A percentile compares a stretch with the other conserved stretches of the same genome.
phyloP scores from a whole-genome alignment of 1,140 invertebrate genomes.

The Rhynchophorus ferrugineus region DNA sequence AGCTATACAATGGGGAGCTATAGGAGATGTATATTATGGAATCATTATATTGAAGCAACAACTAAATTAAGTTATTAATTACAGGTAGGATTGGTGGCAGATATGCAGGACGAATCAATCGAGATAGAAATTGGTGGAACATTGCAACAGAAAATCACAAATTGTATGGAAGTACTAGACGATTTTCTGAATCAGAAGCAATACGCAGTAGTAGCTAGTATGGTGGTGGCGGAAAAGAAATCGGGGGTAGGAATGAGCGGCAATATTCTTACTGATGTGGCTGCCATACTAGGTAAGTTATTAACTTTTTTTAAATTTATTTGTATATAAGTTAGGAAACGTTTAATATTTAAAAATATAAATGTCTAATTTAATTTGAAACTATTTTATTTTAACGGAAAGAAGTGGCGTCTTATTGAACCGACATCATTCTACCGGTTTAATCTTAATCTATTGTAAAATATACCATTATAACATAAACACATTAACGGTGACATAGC shows the following conservation, averaged over 20 bases:
- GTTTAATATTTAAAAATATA: no score
- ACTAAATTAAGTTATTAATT: background rate
- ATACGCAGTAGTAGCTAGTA: slow-evolving; percentile 62
- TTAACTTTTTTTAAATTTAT: background rate
- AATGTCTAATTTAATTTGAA: no score
- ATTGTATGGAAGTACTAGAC: slow-evolving; percentile 63
- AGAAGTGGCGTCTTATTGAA: no score
- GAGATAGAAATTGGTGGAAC: slow-evolving; percentile 73
- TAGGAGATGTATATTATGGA: slow-evolving; percentile 58
- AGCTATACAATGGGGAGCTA: slow-evolving; percentile 62
- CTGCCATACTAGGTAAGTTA: slow-evolving; percentile 49
- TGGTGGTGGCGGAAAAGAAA: slow-evolving; percentile 69
- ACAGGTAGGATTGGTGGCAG: slow-evolving; percentile 63
- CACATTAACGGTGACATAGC: no score
- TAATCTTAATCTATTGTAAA: no score
- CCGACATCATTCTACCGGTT: no score
- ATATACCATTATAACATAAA: no score
- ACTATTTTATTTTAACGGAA: no score
- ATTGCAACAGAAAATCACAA: slow-evolving; percentile 74
- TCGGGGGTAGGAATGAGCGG: slow-evolving; percentile 45
- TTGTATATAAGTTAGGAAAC: no score
- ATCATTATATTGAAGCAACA: background rate
- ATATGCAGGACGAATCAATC: slow-evolving; percentile 73
- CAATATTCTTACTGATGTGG: slow-evolving; percentile 56
- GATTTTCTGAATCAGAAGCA: slow-evolving; percentile 58